phyloP scores from a whole-genome alignment of 2,113 vertebrate genomes.

The Meles meles region DNA sequence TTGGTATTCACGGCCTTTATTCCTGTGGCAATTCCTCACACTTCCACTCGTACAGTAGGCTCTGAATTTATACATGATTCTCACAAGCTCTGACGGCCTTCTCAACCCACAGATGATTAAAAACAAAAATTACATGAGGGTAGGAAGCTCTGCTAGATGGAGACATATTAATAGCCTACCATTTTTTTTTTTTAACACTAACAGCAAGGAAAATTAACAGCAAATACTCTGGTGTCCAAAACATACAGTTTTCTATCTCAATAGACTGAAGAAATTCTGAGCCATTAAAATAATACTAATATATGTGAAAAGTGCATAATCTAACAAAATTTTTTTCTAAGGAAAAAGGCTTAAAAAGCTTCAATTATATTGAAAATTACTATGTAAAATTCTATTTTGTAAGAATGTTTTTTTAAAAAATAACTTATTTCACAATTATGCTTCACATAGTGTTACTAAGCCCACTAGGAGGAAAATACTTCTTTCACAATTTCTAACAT shows the following conservation, averaged over 20 bases:
- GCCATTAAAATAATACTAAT: background rate
- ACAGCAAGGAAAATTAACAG: constrained; percentile 30
- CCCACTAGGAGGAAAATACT: background rate
- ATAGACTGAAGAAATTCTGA: background rate
- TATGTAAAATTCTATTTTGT: background rate
- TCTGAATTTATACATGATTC: background rate
- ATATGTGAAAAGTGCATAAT: background rate
- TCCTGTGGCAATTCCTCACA: background rate
- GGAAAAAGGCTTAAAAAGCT: background rate
- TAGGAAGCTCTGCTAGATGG: background rate
- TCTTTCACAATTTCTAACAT: background rate
- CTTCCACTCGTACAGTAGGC: background rate
- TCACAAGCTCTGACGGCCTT: background rate
- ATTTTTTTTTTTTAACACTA: background rate
- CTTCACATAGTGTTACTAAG: background rate
- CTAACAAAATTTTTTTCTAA: background rate
- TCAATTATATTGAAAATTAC: background rate
- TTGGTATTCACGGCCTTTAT: background rate
- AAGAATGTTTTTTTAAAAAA: background rate
- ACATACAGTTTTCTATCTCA: background rate
- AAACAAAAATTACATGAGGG: constrained; percentile 42
- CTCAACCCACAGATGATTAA: constrained; percentile 51
- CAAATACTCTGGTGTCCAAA: constrained; percentile 26
- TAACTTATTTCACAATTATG: background rate
- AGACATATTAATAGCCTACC: constrained; percentile 42